Evolutionary conservation across 2,888 invertebrate genomes (phyloP).

Genomic region (Autographa pulchrina): DNA sequence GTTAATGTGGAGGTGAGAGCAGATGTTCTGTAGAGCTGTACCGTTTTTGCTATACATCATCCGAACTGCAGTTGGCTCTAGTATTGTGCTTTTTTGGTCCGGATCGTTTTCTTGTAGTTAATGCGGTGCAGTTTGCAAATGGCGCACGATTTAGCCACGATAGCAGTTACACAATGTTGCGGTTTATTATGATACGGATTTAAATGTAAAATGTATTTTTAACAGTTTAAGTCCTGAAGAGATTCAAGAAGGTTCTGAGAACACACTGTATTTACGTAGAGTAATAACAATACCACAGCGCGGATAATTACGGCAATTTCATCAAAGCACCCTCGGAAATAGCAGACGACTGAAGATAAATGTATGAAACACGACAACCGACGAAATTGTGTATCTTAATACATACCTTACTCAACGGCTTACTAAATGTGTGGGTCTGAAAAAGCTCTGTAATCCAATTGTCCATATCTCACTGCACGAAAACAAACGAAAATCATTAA

Average conservation of each 20-base stretch:
- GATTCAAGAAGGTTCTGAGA: background rate
- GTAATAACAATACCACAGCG: background rate
- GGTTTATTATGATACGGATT: background rate
- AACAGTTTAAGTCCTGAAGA: background rate
- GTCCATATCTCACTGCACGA: conserved; percentile 71
- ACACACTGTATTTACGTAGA: background rate
- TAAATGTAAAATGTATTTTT: background rate
- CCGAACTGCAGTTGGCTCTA: conserved; percentile 74
- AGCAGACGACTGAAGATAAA: background rate
- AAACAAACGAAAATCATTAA: background rate
- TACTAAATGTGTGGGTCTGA: conserved; percentile 79
- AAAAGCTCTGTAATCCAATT: conserved; percentile 87
- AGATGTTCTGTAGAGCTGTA: conserved; percentile 77
- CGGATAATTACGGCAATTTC: background rate
- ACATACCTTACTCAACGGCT: conserved; percentile 77
- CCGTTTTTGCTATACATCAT: conserved; percentile 85
- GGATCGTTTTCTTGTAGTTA: conserved; percentile 58
- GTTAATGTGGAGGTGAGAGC: conserved; percentile 86
- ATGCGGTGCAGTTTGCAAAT: conserved; percentile 58
- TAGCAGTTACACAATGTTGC: conserved; percentile 6
- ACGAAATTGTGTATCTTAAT: background rate
- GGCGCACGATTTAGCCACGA: conserved; percentile 37
- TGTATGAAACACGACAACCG: background rate
- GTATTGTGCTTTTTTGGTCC: conserved; percentile 67
- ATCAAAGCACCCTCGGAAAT: background rate